Evolutionary conservation across 2,113 vertebrate species (phyloP).

Genomic region (Oncorhynchus mykiss): DNA sequence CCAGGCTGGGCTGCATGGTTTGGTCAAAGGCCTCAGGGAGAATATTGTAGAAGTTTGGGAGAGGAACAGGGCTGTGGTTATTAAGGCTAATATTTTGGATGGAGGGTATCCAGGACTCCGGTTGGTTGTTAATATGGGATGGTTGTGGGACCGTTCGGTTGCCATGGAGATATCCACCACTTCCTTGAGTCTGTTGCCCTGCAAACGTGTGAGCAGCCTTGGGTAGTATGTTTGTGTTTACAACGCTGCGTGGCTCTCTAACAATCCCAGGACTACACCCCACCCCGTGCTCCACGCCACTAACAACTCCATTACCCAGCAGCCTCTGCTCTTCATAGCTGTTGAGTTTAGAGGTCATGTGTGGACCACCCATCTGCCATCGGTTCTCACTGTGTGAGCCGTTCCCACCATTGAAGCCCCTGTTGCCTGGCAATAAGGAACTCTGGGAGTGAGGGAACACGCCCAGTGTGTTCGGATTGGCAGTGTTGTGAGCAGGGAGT

Average conservation of each 20-base stretch:
- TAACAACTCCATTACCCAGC: background rate
- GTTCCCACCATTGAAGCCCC: background rate
- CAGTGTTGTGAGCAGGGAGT: background rate
- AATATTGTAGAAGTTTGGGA: background rate
- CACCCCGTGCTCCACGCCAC: background rate
- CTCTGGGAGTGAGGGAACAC: background rate
- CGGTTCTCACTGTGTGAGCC: background rate
- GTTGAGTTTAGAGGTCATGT: background rate
- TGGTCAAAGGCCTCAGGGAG: background rate
- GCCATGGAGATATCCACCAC: background rate
- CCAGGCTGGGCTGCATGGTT: background rate
- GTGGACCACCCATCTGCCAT: background rate
- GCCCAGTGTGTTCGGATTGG: background rate
- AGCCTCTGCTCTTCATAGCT: background rate
- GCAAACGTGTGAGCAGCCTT: background rate
- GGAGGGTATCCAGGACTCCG: background rate
- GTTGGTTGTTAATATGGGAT: background rate
- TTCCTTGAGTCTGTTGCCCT: background rate
- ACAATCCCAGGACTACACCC: background rate
- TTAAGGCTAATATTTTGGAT: background rate
- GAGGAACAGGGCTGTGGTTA: background rate
- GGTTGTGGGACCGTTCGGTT: background rate
- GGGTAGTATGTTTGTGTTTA: background rate
- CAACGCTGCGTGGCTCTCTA: background rate
- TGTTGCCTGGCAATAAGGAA: slow-evolving; percentile 9